phyloP scores from a whole-genome alignment of 2,888 invertebrate species.

The Meiosimyza decipiens region DNA sequence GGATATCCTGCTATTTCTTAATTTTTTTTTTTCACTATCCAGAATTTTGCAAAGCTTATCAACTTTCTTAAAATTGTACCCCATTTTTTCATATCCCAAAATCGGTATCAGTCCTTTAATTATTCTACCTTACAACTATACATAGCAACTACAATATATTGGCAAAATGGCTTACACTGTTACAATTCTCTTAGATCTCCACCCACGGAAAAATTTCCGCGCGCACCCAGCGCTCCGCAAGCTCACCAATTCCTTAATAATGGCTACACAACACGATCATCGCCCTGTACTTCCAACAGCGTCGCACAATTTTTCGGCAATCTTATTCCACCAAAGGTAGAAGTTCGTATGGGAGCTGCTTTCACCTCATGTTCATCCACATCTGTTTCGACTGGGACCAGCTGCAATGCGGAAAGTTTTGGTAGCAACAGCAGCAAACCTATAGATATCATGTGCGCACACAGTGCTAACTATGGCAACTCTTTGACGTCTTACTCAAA shows the following conservation, averaged over 20 bases:
- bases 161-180: too few relatives aligned
- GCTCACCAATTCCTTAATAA: constrained; percentile 30
- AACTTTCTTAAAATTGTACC: too few relatives aligned
- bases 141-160: too few relatives aligned
- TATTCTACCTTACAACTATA: too few relatives aligned
- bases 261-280: constrained; percentile 25
- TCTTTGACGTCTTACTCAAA: neutral
- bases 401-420: constrained; percentile 48
- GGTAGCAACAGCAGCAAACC: constrained; percentile 59
- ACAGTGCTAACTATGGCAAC: constrained; percentile 33
- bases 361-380: constrained; percentile 36
- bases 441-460: constrained; percentile 58
- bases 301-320: constrained; percentile 63
- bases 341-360: constrained; percentile 57
- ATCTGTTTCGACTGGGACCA: constrained; percentile 36
- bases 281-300: constrained; percentile 47
- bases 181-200: neutral
- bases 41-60: too few relatives aligned
- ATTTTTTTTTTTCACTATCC: neutral
- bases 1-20: neutral
- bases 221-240: constrained; percentile 45
- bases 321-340: constrained; percentile 66
- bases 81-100: too few relatives aligned
- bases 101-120: too few relatives aligned
- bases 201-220: constrained; percentile 46